These are phyloP conservation scores for Halictus ligatus DNA, from an alignment of 2,888 invertebrate species.

Conservation along the genomic window DNA sequence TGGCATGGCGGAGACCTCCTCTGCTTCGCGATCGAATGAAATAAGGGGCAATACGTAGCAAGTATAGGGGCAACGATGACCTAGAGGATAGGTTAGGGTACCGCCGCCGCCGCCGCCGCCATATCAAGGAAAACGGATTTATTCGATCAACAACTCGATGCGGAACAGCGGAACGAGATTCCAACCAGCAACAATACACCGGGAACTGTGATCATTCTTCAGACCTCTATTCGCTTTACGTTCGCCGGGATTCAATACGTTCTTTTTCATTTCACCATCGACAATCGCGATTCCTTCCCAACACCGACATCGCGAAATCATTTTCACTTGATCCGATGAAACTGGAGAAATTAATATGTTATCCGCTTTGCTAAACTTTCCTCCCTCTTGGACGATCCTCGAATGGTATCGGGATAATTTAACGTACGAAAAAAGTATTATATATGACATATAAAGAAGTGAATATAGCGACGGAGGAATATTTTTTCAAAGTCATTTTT, in stretches of 20 bases:
- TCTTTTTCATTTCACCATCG: constrained; percentile 21
- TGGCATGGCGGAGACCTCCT: not conserved
- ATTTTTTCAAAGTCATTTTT: too few species aligned
- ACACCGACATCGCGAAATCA: not conserved
- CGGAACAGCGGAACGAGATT: constrained; percentile 16
- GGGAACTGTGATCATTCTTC: constrained; percentile 19
- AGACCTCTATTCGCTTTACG: constrained; percentile 24
- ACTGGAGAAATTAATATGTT: not conserved
- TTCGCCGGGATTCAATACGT: constrained; percentile 21
- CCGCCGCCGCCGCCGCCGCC: not conserved
- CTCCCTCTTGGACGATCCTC: not conserved
- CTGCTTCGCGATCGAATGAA: constrained; percentile 27
- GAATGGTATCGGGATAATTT: not conserved
- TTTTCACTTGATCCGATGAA: not conserved
- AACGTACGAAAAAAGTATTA: too few species aligned
- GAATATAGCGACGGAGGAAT: too few species aligned
- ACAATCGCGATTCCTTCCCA: not conserved
- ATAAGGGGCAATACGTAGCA: constrained; percentile 49
- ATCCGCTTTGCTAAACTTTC: not conserved
- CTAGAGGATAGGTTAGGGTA: constrained; percentile 25
- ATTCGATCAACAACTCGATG: constrained; percentile 49
- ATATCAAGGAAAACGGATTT: constrained; percentile 53
- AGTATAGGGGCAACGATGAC: constrained; percentile 48
- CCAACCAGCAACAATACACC: constrained; percentile 34
- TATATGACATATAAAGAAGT: too few species aligned